Evolutionary conservation across 2,113 vertebrate species (phyloP).

Genomic region (Glareola pratincola): DNA sequence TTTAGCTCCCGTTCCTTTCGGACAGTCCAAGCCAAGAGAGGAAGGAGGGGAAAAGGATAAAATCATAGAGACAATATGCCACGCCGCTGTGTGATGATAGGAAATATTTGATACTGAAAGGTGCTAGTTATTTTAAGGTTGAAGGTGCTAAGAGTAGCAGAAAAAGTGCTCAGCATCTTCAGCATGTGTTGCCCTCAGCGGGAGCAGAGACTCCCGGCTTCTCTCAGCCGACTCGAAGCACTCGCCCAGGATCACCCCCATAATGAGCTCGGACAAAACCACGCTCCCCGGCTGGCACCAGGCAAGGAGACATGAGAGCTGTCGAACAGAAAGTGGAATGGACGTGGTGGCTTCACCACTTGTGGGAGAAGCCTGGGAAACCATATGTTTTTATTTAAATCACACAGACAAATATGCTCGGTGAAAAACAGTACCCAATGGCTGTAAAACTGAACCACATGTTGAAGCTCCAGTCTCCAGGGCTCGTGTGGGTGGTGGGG

Average conservation of each 20-base stretch:
- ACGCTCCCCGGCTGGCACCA: background rate
- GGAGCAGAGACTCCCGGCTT: background rate
- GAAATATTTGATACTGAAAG: background rate
- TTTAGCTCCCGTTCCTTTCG: background rate
- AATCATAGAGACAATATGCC: background rate
- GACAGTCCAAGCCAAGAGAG: background rate
- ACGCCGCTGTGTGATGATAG: accelerated
- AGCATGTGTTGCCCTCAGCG: background rate
- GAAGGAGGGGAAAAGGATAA: background rate
- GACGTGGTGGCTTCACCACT: background rate
- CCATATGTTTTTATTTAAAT: background rate
- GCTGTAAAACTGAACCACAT: accelerated
- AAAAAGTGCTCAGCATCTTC: background rate
- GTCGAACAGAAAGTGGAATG: background rate
- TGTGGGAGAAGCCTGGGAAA: background rate
- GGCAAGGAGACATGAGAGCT: background rate
- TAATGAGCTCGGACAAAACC: background rate
- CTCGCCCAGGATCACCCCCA: background rate
- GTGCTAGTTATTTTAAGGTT: background rate
- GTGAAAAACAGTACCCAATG: background rate
- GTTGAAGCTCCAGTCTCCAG: background rate
- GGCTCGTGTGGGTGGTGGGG: accelerated
- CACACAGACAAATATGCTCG: too few relatives aligned
- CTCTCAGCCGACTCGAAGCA: background rate
- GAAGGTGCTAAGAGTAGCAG: background rate